Conservation (phyloP, 1,140 invertebrate genomes). For the Amyelois transitella region DNA sequence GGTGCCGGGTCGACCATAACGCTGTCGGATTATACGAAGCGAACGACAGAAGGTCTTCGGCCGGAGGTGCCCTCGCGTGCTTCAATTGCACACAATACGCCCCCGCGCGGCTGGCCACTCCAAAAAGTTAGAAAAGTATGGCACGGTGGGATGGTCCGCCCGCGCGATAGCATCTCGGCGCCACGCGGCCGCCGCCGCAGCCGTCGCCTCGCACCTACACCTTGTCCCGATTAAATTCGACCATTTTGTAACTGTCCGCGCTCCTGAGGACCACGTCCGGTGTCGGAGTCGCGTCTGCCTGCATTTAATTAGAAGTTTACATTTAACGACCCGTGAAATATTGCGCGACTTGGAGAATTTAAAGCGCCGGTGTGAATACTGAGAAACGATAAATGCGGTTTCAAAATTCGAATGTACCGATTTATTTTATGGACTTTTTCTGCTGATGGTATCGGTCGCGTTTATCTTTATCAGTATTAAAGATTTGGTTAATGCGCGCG, state of each 20-base stretch:
- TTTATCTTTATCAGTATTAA: constrained; percentile 51
- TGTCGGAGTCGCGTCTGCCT: constrained; percentile 33
- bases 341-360: constrained; percentile 53
- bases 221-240: constrained; percentile 37
- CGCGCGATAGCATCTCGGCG: constrained; percentile 57
- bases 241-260: constrained; percentile 45
- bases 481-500: constrained; percentile 29
- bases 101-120: constrained; percentile 48
- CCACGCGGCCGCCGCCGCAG: constrained; percentile 29
- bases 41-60: constrained; percentile 49
- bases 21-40: constrained; percentile 62
- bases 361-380: constrained; percentile 42
- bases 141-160: constrained; percentile 30
- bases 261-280: constrained; percentile 29
- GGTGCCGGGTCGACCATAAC: constrained; percentile 63
- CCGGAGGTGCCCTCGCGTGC: constrained; percentile 62
- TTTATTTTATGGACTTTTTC: constrained; percentile 53
- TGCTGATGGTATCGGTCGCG: constrained; percentile 21
- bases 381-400: constrained; percentile 49
- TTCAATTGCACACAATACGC: constrained; percentile 66
- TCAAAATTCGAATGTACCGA: constrained; percentile 36
- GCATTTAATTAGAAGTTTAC: constrained; percentile 61
- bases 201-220: constrained; percentile 21
- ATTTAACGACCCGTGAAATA: constrained; percentile 60
- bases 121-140: constrained; percentile 70